Base-by-base conservation (phyloP, 2,113 vertebrate genomes). In the Gadus chalcogrammus region DNA sequence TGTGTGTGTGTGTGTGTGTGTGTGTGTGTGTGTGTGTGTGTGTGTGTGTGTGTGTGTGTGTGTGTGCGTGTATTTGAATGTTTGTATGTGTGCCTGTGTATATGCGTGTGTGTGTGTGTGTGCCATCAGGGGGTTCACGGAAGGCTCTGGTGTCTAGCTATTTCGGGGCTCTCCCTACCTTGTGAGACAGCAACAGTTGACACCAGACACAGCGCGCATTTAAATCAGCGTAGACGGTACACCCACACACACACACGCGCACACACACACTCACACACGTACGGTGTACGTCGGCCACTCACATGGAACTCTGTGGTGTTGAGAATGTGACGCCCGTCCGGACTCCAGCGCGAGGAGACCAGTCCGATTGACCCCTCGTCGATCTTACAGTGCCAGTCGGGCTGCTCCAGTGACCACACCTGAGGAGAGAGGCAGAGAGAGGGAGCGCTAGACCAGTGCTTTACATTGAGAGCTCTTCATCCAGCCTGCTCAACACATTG, bases 301-400 rank as follows among this genome's bases (percentile, higher is more conserved):
- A 99, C 97, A 66, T 98, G 95, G 91, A 99, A 99, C 85, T 99
- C 97, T 0, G 96, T 96, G 20, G 97, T 98, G 84, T 99, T 99
- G 91, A 99, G 95, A 85, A 99, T 93, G 93, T 99, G 97, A 91
- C 97, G 96, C 77, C 96, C 96, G 6, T 99, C 97, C 0, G 96
- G 97, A 82, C 97, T 97, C 97, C 97, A 99, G 80, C 94, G 94
- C 0, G 97, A 97, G 28, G 94, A 93, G 79, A 97, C 94, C 83
- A 99, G 90, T 62, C 97, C 97, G 0, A 97, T 96, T 0, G 96
- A 99, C 11, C 97, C 97, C 87, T 99, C 97, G 5, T 99, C 97
- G 22, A 99, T 98, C 83, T 95, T 96, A 84, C 97, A 99, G 92
- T 95, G 95, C 96, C 97, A 99, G 48, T 94, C 94, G 0, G 96